phyloP scores from a whole-genome alignment of 2,797 vertebrate genomes.

The Sebastes matsubarae region DNA sequence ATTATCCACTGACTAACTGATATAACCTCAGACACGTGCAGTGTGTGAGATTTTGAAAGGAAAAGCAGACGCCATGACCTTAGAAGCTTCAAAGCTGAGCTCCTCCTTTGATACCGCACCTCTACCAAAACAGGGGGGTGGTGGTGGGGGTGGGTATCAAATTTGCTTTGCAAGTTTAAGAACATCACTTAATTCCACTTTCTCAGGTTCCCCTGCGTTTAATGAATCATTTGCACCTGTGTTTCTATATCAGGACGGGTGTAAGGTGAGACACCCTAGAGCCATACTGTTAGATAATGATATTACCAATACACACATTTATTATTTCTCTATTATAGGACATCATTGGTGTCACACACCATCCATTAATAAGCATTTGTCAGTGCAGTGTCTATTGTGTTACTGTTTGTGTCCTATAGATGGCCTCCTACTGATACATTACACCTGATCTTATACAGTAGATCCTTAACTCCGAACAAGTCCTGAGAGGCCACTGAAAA shows the following conservation, averaged over 20 bases:
- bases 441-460: conserved; percentile 50
- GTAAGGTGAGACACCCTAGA: conserved; percentile 68
- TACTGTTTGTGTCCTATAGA: conserved; percentile 57
- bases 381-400: conserved; percentile 16
- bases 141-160: conserved; percentile 46
- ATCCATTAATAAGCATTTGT: not conserved
- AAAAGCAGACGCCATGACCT: conserved; percentile 63
- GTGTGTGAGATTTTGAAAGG: conserved; percentile 39
- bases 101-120: conserved; percentile 41
- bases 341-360: not conserved
- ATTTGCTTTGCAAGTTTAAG: conserved; percentile 76
- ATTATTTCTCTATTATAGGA: not conserved
- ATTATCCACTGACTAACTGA: conserved; percentile 7
- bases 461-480: conserved; percentile 53
- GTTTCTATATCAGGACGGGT: conserved; percentile 69
- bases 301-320: not conserved
- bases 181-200: conserved; percentile 79
- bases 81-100: conserved; percentile 41
- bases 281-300: conserved; percentile 7
- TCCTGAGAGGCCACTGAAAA: conserved; percentile 54
- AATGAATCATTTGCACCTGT: conserved; percentile 78
- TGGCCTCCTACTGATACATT: conserved; percentile 45
- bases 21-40: conserved; percentile 16
- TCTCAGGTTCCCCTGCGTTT: conserved; percentile 78
- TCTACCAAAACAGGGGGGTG: conserved; percentile 37